Evolutionary conservation across 2,888 invertebrate species (phyloP).

Genomic region (Amorpha juglandis): DNA sequence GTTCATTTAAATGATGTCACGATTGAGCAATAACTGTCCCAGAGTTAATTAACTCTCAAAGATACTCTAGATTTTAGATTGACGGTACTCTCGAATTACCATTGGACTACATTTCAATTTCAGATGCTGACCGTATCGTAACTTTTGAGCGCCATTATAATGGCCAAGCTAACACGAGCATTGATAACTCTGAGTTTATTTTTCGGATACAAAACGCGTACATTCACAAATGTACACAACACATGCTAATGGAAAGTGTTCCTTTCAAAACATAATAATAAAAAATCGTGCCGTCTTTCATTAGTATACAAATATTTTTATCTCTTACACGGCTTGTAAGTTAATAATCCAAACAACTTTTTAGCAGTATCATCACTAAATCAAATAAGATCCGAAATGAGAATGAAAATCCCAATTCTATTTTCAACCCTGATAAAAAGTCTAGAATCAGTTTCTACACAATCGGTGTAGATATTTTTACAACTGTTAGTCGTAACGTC

Average conservation of each 20-base stretch:
- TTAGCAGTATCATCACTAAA: background rate
- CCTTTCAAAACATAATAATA: conserved; percentile 14
- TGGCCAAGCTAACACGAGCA: background rate
- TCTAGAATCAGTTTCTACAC: no score
- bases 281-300: conserved; percentile 11
- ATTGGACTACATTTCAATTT: no score
- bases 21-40: no score
- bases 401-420: no score
- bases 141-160: background rate
- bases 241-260: conserved; percentile 17
- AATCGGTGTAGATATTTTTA: no score
- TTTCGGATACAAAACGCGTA: background rate
- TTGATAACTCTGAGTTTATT: conserved; percentile 2
- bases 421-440: no score
- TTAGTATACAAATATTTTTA: conserved; percentile 16
- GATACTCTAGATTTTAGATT: no score
- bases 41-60: no score
- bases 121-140: no score
- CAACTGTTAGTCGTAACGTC: no score
- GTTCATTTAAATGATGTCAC: no score
- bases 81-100: no score
- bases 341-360: background rate
- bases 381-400: background rate
- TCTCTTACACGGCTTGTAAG: background rate
- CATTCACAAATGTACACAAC: background rate